Evolutionary conservation across 2,797 vertebrate species (phyloP).

Genomic region (Chelidonichthys spinosus): DNA sequence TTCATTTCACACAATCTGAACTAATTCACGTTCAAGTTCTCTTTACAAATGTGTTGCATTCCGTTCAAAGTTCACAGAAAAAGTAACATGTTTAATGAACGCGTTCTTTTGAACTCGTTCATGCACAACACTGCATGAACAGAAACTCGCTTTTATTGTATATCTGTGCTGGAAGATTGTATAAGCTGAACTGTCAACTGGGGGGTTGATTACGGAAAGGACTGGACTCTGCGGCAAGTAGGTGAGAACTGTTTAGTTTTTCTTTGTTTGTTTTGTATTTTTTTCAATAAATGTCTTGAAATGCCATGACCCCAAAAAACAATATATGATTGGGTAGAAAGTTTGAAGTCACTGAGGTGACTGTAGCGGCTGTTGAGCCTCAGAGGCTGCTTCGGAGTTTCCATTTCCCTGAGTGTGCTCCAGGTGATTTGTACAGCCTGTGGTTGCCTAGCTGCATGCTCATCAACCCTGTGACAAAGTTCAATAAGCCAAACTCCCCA

Average conservation of each 20-base stretch:
- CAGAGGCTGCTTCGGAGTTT: constrained; percentile 48
- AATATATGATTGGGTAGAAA: constrained; percentile 31
- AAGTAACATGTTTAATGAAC: too few relatives aligned
- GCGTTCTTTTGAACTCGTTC: too few relatives aligned
- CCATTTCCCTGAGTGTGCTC: constrained; percentile 35
- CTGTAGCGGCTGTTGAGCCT: constrained; percentile 28
- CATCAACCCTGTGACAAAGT: constrained; percentile 48
- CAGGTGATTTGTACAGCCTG: constrained; percentile 42
- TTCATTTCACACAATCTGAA: too few relatives aligned
- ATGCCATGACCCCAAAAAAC: constrained; percentile 54
- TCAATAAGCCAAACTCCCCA: constrained; percentile 48
- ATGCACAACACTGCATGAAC: neutral
- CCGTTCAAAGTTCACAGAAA: too few relatives aligned
- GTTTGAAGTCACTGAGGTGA: constrained; percentile 40
- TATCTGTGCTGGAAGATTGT: constrained; percentile 45
- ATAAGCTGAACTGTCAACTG: constrained; percentile 39
- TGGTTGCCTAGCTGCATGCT: constrained; percentile 41
- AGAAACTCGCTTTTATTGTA: constrained; percentile 13
- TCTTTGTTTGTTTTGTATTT: neutral
- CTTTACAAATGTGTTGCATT: too few relatives aligned
- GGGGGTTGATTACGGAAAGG: constrained; percentile 20
- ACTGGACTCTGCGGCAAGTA: constrained; percentile 30
- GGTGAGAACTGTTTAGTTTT: constrained; percentile 22
- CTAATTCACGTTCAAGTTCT: too few relatives aligned
- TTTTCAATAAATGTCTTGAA: constrained; percentile 38